Conservation (phyloP, 2,113 vertebrate genomes). For the Passer domesticus region DNA sequence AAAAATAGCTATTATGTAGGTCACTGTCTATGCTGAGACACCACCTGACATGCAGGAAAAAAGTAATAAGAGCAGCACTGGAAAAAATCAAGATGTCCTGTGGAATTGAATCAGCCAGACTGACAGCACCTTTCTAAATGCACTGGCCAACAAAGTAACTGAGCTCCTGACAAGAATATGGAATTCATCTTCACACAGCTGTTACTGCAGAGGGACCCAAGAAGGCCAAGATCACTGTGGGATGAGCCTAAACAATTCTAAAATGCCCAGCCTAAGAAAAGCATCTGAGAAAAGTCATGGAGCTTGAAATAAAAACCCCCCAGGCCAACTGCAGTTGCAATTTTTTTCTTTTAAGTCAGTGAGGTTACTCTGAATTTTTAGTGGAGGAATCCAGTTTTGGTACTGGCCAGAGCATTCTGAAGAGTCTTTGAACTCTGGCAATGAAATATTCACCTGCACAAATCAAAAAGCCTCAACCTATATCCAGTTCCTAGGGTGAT, state of each 20-base stretch:
- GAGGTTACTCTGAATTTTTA: not conserved
- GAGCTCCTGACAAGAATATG: not conserved
- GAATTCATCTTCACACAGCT: not conserved
- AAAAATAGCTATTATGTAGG: not conserved
- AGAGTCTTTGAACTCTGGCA: not conserved
- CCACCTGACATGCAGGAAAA: not conserved
- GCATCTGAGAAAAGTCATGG: not conserved
- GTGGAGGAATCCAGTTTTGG: not conserved
- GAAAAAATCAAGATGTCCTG: not conserved
- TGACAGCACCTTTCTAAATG: not conserved
- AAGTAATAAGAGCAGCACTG: not conserved
- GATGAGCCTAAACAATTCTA: not conserved
- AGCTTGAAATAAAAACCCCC: not conserved
- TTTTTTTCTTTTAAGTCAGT: not conserved
- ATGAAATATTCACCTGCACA: not conserved
- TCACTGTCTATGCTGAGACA: not conserved
- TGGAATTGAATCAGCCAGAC: not conserved
- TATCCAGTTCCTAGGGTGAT: not conserved
- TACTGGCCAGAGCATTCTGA: not conserved
- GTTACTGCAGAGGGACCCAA: not conserved
- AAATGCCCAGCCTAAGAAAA: not conserved
- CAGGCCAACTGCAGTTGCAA: not conserved
- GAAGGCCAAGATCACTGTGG: not conserved
- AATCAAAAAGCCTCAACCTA: not conserved
- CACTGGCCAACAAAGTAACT: not conserved